Evolutionary conservation across 1,140 invertebrate species (phyloP), one percentile per base, ranked within the genome.

Genomic region (Nautilus pompilius): DNA sequence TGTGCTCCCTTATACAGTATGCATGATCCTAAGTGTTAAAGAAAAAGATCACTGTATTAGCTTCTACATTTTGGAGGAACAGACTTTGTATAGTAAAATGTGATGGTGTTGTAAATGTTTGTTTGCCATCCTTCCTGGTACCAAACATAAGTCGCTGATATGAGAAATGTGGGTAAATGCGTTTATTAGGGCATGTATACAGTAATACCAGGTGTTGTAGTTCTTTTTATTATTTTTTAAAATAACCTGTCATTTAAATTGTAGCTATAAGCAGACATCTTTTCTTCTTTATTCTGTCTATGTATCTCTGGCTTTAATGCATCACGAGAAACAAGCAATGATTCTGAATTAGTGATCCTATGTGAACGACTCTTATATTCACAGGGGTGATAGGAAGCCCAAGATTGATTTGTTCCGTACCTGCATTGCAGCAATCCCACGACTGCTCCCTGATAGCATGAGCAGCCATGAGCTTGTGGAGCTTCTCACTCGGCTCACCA

Each of bases 381-480:
- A 55, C 66, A 84, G 82, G 0, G 94, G 95, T 0, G 97, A 99
- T 79, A 86, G 95, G n/a, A 99, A 99, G 80, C 94, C 96, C 0
- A 91, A 96, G 76, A 95, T 99, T 65, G 97, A 99, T 84, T 83
- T 99, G 63, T 99, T 99, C 77, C 88, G 96, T 24, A 99, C 97
- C 0, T 99, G 97, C 80, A 92, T 99, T 20, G 97, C 97, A 22
- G 96, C 97, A 3, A 96, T 99, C 68, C 98, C 98, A 5, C 88
- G 98, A 54, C 83, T 99, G 5, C 95, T 99, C 68, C 97, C 97
- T 0, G 96, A 99, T 82, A 95, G 93, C 1, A 98, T 99, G 93
- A 93, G 89, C 24, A 87, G 92, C 13, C 87, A 89, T 17, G 96
- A 99, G 82, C 84, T 99, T 55, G 93, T 99, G 0, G 97, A 99